A percentile compares a stretch with the other conserved stretches of the same genome.
Conservation (phyloP, 2,888 invertebrate genomes). For the Serrognathus titanus region DNA sequence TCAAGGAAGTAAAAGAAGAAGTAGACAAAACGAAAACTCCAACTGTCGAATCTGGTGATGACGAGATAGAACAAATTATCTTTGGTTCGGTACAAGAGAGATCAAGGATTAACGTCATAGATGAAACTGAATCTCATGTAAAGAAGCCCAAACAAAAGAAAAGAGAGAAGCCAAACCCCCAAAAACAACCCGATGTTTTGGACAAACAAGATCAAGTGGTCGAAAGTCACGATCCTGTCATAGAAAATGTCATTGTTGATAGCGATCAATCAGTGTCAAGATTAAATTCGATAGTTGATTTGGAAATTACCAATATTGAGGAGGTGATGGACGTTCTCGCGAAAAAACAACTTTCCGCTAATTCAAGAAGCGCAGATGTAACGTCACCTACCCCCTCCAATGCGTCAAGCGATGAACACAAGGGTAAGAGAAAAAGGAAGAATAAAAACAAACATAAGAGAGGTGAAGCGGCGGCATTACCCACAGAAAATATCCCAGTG, state of each 20-base stretch:
- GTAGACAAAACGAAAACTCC: constrained; percentile 2
- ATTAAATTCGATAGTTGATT: constrained; percentile 43
- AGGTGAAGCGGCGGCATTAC: background rate
- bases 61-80: constrained; percentile 54
- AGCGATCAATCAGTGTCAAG: constrained; percentile 33
- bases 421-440: constrained; percentile 7
- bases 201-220: constrained; percentile 7
- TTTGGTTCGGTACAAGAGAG: constrained; percentile 63
- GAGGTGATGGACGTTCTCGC: constrained; percentile 43
- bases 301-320: constrained; percentile 43
- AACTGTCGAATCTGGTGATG: background rate
- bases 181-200: constrained; percentile 2
- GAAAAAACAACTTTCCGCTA: constrained; percentile 20
- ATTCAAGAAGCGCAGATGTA: constrained; percentile 4
- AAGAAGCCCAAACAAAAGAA: background rate
- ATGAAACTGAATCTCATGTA: background rate
- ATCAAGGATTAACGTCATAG: constrained; percentile 30
- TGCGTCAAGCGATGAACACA: constrained; percentile 10
- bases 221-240: background rate
- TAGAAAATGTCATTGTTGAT: constrained; percentile 24
- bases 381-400: constrained; percentile 12
- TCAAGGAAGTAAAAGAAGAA: background rate
- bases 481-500: background rate
- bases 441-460: constrained; percentile 8
- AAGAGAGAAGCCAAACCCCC: background rate